Evolutionary conservation across 2,888 invertebrate species (phyloP).

Genomic region (Globia sparganii): DNA sequence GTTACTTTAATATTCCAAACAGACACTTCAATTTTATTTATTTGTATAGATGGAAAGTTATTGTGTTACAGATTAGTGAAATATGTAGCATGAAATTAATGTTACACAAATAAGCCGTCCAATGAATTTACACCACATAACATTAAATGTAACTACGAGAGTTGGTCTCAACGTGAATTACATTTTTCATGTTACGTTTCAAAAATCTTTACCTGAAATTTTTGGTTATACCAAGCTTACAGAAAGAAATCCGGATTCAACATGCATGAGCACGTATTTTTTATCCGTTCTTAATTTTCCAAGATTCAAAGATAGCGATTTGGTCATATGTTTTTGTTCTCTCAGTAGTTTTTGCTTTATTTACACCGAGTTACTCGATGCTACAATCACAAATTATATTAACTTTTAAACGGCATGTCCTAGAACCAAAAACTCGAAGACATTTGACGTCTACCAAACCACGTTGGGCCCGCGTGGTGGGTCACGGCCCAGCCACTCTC

Average conservation of each 20-base stretch:
- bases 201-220: neutral
- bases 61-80: neutral
- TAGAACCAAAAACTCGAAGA: neutral
- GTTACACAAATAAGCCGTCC: neutral
- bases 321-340: slow-evolving; percentile 14
- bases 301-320: slow-evolving; percentile 9
- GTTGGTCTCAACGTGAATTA: neutral
- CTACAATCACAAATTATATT: slow-evolving; percentile 27
- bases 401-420: neutral
- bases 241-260: neutral
- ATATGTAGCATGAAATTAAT: neutral
- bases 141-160: neutral
- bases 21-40: neutral
- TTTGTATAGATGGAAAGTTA: neutral
- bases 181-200: neutral
- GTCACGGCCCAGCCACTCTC: neutral
- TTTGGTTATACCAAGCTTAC: neutral
- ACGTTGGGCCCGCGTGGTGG: neutral
- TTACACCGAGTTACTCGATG: neutral
- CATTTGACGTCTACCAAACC: neutral
- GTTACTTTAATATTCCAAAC: neutral
- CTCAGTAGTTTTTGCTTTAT: slow-evolving; percentile 23
- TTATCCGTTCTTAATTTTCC: slow-evolving; percentile 1
- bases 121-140: neutral
- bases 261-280: neutral